These are phyloP conservation scores for Gambusia yucatana DNA, from an alignment of 2,797 vertebrate genomes.

Conservation along the genomic window DNA sequence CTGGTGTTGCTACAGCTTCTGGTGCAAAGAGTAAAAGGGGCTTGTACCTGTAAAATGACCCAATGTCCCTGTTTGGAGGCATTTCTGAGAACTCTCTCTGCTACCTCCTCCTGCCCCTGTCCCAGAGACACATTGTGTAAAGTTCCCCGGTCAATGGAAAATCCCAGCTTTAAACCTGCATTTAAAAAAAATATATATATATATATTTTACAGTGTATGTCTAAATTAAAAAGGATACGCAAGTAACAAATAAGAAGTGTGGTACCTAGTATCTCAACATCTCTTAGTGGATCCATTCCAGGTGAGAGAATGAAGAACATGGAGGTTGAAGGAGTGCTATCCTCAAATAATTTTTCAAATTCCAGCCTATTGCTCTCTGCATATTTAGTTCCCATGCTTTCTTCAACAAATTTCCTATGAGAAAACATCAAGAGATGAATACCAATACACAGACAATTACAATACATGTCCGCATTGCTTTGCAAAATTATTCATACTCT, in stretches of 20 bases:
- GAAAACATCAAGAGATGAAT: slow-evolving; percentile 9
- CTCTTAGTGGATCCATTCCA: slow-evolving; percentile 84
- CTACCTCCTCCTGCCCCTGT: slow-evolving; percentile 85
- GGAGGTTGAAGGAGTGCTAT: slow-evolving; percentile 78
- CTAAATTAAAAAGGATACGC: not conserved
- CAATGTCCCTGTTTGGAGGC: slow-evolving; percentile 81
- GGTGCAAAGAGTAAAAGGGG: slow-evolving; percentile 6
- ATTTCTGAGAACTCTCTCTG: slow-evolving; percentile 77
- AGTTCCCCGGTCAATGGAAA: slow-evolving; percentile 83
- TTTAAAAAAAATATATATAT: slow-evolving; percentile 3
- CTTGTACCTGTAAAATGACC: slow-evolving; percentile 85
- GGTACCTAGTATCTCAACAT: slow-evolving; percentile 83
- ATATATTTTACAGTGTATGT: not conserved
- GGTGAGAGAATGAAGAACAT: slow-evolving; percentile 88
- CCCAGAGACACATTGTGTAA: slow-evolving; percentile 86
- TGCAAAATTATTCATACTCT: not conserved
- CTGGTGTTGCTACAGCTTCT: slow-evolving; percentile 12
- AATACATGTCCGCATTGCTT: slow-evolving; percentile 9
- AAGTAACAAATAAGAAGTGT: not conserved
- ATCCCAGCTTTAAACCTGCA: slow-evolving; percentile 86
- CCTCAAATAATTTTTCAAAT: slow-evolving; percentile 82
- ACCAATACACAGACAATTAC: not conserved
- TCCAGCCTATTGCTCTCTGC: slow-evolving; percentile 74
- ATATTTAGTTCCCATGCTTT: slow-evolving; percentile 84
- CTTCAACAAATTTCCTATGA: slow-evolving; percentile 83